These are phyloP conservation scores for Microctenopoma steveboyesi DNA, from an alignment of 2,797 vertebrate genomes.

Conservation along the genomic window DNA sequence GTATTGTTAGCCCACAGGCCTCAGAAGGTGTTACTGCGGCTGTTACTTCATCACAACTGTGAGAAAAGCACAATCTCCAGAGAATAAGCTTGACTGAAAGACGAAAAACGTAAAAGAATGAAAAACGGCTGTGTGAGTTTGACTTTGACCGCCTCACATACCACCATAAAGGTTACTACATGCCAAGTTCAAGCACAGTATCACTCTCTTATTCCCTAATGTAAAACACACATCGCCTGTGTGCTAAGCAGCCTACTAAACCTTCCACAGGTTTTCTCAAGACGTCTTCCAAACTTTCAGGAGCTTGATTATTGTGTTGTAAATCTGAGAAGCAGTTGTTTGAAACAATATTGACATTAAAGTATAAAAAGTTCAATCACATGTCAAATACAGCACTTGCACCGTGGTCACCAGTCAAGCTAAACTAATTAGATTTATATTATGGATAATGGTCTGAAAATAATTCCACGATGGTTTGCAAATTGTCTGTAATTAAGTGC, in stretches of 20 bases:
- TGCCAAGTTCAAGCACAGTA: conserved; percentile 81
- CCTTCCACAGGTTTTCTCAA: conserved; percentile 42
- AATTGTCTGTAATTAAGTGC: conserved; percentile 46
- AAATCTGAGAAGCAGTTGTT: conserved; percentile 34
- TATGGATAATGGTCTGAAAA: conserved; percentile 46
- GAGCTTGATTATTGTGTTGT: conserved; percentile 20
- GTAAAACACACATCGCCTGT: conserved; percentile 75
- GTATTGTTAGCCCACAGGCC: conserved; percentile 18
- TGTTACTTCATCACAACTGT: conserved; percentile 40
- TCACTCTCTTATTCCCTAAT: conserved; percentile 80
- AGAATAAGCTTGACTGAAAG: conserved; percentile 58
- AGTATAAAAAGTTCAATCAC: conserved; percentile 26
- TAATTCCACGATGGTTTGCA: conserved; percentile 40
- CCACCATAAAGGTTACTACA: conserved; percentile 81
- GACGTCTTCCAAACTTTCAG: conserved; percentile 11
- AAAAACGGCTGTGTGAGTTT: conserved; percentile 80
- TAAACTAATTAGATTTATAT: conserved; percentile 46
- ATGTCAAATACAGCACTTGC: conserved; percentile 12
- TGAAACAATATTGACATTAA: conserved; percentile 35
- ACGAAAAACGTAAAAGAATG: conserved; percentile 76
- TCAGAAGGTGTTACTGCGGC: conserved; percentile 32
- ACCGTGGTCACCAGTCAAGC: conserved; percentile 26
- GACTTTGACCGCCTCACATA: conserved; percentile 74
- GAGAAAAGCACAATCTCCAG: conserved; percentile 64
- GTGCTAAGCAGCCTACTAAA: conserved; percentile 37